Evolutionary conservation across 2,888 invertebrate species (phyloP).

Genomic region (Aromia moschata): DNA sequence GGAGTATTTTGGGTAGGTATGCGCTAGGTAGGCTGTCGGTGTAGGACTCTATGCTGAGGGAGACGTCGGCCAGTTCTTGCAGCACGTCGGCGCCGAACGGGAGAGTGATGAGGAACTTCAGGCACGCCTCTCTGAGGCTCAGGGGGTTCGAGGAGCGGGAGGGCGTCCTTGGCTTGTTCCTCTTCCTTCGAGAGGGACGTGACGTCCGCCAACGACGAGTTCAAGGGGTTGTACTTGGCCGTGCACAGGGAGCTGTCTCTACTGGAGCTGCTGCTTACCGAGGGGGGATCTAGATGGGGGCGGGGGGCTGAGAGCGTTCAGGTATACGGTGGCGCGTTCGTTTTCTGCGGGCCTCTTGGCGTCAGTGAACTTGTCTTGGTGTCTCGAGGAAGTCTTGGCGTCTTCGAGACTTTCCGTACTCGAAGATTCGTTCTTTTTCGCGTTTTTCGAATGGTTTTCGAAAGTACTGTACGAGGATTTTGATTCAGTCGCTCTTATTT

Average conservation of each 20-base stretch:
- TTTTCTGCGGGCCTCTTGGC: background rate
- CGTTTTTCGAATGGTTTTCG: background rate
- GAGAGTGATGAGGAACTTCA: constrained; percentile 71
- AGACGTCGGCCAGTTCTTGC: constrained; percentile 74
- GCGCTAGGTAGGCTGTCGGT: constrained; percentile 43
- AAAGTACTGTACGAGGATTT: background rate
- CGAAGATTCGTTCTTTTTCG: background rate
- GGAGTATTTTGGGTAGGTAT: constrained; percentile 37
- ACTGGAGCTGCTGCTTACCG: constrained; percentile 64
- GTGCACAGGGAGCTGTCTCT: constrained; percentile 72
- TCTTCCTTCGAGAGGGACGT: constrained; percentile 66
- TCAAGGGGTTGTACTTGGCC: constrained; percentile 72
- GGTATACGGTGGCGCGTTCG: constrained; percentile 17
- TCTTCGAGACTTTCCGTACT: background rate
- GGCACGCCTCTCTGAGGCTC: constrained; percentile 71
- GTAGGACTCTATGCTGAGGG: constrained; percentile 61
- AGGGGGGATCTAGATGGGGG: constrained; percentile 48
- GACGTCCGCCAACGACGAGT: constrained; percentile 70
- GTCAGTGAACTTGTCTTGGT: background rate
- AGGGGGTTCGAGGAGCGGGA: constrained; percentile 36
- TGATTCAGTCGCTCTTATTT: too few species aligned
- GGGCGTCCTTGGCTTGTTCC: constrained; percentile 48
- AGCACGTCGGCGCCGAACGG: constrained; percentile 76
- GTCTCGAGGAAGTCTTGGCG: too few species aligned
- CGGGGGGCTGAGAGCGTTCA: constrained; percentile 46